A percentile compares a stretch with the other conserved stretches of the same genome.
These are phyloP conservation scores for Drosophila emarginata DNA, from an alignment of 2,888 invertebrate species.

Conservation along the genomic window DNA sequence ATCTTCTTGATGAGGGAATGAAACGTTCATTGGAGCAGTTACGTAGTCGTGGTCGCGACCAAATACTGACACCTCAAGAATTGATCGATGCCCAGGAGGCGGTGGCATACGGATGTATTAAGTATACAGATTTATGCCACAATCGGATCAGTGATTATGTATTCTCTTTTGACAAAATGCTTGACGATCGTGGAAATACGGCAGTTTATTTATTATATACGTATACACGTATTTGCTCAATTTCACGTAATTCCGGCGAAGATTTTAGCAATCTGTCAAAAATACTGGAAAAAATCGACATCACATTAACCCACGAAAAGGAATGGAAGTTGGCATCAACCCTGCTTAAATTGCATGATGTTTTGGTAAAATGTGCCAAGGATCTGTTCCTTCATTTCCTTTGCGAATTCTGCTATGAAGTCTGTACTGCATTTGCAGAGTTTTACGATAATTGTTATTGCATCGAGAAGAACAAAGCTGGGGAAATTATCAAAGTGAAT, in stretches of 20 bases:
- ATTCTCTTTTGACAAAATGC: conserved; percentile 99
- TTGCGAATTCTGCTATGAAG: conserved; percentile 97
- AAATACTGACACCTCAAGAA: conserved; percentile 91
- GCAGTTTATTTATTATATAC: conserved; percentile 98
- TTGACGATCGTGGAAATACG: conserved; percentile 99
- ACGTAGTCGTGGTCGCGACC: conserved; percentile 92
- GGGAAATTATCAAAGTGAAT: conserved; percentile 91
- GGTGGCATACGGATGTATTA: conserved; percentile 98
- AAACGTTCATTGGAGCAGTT: conserved; percentile 92
- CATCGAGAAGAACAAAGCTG: conserved; percentile 93
- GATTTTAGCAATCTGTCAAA: conserved; percentile 86
- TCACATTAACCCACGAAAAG: conserved; percentile 92
- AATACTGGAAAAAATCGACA: conserved; percentile 84
- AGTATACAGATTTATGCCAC: conserved; percentile 98
- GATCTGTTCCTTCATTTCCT: conserved; percentile 93
- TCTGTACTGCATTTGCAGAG: conserved; percentile 95
- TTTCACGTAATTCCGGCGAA: conserved; percentile 86
- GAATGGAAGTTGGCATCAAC: conserved; percentile 97
- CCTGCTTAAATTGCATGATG: conserved; percentile 93
- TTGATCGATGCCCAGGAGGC: conserved; percentile 92
- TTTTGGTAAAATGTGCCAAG: conserved; percentile 90
- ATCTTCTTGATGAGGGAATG: conserved; percentile 95
- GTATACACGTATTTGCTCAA: conserved; percentile 95
- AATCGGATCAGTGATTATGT: conserved; percentile 97
- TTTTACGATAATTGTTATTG: conserved; percentile 99